phyloP scores from a whole-genome alignment of 2,797 vertebrate genomes.

The Myotis pilosus region DNA sequence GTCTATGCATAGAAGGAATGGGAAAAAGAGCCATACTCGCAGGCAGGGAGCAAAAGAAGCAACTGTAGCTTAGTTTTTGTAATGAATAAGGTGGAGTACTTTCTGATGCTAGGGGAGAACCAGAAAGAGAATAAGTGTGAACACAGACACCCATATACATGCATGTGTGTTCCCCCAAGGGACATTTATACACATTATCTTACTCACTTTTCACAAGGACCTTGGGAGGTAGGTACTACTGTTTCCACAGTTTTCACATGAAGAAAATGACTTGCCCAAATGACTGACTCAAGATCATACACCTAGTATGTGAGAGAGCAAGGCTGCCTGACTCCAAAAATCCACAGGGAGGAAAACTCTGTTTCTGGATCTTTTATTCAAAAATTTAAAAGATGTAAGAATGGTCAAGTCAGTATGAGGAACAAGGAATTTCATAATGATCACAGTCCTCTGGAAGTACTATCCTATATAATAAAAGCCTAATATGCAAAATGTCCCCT shows the following conservation, averaged over 20 bases:
- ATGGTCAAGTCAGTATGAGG: not conserved
- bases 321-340: not conserved
- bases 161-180: not conserved
- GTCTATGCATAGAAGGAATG: not conserved
- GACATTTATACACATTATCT: not conserved
- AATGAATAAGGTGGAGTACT: not conserved
- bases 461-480: not conserved
- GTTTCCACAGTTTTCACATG: not conserved
- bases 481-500: no score
- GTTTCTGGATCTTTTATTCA: not conserved
- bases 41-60: not conserved
- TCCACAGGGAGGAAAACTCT: not conserved
- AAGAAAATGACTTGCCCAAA: not conserved
- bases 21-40: not conserved
- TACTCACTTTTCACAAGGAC: not conserved
- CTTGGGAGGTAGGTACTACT: not conserved
- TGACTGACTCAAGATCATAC: not conserved
- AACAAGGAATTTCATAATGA: not conserved
- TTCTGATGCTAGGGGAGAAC: not conserved
- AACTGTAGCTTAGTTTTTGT: not conserved
- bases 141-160: not conserved
- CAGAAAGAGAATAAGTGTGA: not conserved
- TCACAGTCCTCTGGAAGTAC: not conserved
- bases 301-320: not conserved
- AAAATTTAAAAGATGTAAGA: not conserved